Evolutionary conservation across 1,140 invertebrate genomes (phyloP), one percentile per base, ranked within the genome.

Genomic region (Sesamia nonagrioides): DNA sequence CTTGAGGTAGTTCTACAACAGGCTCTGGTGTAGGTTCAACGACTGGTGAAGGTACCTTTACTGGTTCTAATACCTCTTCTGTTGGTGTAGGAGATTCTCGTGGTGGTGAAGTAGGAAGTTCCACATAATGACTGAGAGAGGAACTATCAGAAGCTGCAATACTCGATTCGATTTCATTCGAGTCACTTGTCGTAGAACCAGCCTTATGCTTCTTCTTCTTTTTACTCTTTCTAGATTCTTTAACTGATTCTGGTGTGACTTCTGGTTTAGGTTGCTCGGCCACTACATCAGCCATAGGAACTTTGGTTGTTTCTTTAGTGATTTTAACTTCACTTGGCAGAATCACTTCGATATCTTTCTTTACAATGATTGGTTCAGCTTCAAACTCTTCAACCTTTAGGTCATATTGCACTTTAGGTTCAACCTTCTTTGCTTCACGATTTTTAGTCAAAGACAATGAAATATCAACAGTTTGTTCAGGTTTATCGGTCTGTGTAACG

Each of bases 1-100:
- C 48, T 13, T 52, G 1, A 17, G 48, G n/a, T 7, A 54, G 15
- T 8, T 61, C 58, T 54, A 58, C 9, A 33, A 58, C 2, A 42
- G 60, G 60, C 13, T 66, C 37, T 6, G 61, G 61, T 3, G 48
- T 15, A 37, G 68, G 15, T 40, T 63, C n/a, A 45, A 68, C 8
- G 21, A 35, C 15, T 8, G 75, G 75, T 69, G 42, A 35, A 27
- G 61, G n/a, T 8, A 27, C 0, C n/a, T 6, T 11, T 74, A 77
- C 60, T 48, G 78, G 48, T 69, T 88, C 77, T 66, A 91, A 37
- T 35, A 91, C 42, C 37, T 84, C 84, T 48, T 84, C 80, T 27
- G 89, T 88, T 21, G 92, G 93, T 78, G 92, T 91, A 35, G 92
- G 92, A 45, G 93, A 93, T 50, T 94, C 92, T 17, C 83, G 27